Conservation (phyloP, 2,888 invertebrate genomes). For the Azorinus chamasolen region DNA sequence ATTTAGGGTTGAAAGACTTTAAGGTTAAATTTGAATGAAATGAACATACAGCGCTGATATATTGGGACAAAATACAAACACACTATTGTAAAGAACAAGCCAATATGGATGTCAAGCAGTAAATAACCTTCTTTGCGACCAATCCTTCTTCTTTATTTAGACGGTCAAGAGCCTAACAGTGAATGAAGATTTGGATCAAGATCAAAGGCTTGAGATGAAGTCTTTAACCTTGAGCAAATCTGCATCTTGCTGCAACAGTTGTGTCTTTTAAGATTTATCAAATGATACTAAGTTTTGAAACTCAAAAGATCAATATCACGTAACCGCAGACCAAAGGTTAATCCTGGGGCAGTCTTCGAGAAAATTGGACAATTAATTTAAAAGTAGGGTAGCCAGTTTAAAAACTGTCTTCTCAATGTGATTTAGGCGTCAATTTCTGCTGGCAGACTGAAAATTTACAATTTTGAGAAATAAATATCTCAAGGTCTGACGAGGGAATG, state of each 20-base stretch:
- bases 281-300: too few relatives aligned
- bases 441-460: constrained; percentile 9
- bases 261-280: too few relatives aligned
- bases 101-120: constrained; percentile 35
- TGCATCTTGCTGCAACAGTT: too few relatives aligned
- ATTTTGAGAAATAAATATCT: constrained; percentile 21
- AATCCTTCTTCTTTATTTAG: constrained; percentile 6
- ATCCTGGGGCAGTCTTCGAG: constrained; percentile 16
- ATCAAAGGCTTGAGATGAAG: too few relatives aligned
- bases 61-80: constrained; percentile 24
- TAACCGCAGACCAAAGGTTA: too few relatives aligned
- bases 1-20: too few relatives aligned
- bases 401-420: constrained; percentile 24
- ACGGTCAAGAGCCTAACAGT: too few relatives aligned
- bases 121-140: constrained; percentile 21
- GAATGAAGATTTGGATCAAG: too few relatives aligned
- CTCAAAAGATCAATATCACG: background rate
- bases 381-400: background rate
- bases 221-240: too few relatives aligned
- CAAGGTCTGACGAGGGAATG: constrained; percentile 18
- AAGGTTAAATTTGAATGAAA: too few relatives aligned
- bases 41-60: background rate
- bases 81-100: constrained; percentile 16
- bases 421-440: constrained; percentile 16
- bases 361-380: constrained; percentile 47